A percentile compares a stretch with the other conserved stretches of the same genome.
Evolutionary conservation across 2,888 invertebrate genomes (phyloP).

Genomic region (Erebia palarica): DNA sequence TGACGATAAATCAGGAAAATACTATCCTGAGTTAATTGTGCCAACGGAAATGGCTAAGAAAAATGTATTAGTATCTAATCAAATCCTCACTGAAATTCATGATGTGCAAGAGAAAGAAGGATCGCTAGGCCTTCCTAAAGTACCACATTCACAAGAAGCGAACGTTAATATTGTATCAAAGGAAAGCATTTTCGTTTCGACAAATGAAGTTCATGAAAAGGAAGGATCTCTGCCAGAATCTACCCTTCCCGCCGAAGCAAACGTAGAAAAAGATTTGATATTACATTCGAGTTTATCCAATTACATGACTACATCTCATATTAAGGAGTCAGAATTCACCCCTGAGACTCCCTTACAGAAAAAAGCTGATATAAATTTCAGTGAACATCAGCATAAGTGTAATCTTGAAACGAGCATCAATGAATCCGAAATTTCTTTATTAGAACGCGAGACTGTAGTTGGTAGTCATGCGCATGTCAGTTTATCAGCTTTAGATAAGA

Average conservation of each 20-base stretch:
- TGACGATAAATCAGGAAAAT: conserved; percentile 88
- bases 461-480: conserved; percentile 71
- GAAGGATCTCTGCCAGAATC: conserved; percentile 80
- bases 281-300: conserved; percentile 81
- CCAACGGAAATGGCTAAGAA: conserved; percentile 89
- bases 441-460: conserved; percentile 64
- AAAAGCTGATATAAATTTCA: conserved; percentile 82
- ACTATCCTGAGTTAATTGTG: conserved; percentile 89
- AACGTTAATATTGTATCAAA: conserved; percentile 82
- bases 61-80: conserved; percentile 85
- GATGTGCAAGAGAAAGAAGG: conserved; percentile 87
- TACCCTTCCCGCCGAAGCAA: conserved; percentile 56
- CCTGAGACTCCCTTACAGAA: conserved; percentile 75
- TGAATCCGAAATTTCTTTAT: conserved; percentile 83
- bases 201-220: conserved; percentile 84
- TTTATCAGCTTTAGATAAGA: conserved; percentile 82
- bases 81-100: conserved; percentile 84
- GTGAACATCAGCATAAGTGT: conserved; percentile 84
- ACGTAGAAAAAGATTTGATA: conserved; percentile 63
- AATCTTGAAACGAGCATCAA: conserved; percentile 81
- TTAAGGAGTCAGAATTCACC: conserved; percentile 83
- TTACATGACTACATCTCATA: conserved; percentile 84
- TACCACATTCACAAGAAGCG: conserved; percentile 84
- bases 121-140: conserved; percentile 78
- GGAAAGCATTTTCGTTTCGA: conserved; percentile 82